These are phyloP conservation scores for Synanceia verrucosa DNA, from an alignment of 2,797 vertebrate genomes.

Conservation along the genomic window DNA sequence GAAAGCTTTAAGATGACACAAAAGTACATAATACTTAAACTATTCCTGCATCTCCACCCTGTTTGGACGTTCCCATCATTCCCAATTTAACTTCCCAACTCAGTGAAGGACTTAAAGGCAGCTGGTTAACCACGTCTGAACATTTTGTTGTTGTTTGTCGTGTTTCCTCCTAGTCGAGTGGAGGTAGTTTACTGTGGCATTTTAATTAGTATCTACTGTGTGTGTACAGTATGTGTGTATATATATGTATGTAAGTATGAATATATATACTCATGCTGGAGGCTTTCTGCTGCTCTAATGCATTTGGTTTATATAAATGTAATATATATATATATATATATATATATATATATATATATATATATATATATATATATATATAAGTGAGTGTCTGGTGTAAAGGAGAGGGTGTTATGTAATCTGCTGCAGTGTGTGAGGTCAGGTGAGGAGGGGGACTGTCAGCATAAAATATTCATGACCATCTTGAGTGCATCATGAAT, in stretches of 20 bases:
- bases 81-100: neutral
- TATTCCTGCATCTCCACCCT: neutral
- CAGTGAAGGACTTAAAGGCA: neutral
- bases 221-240: too few relatives aligned
- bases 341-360: too few relatives aligned
- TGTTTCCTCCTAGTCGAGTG: too few relatives aligned
- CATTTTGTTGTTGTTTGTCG: slow-evolving; percentile 1
- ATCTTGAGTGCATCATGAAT: slow-evolving; percentile 64
- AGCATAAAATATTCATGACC: slow-evolving; percentile 60
- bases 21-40: too few relatives aligned
- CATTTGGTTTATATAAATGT: too few relatives aligned
- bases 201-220: too few relatives aligned
- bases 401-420: slow-evolving; percentile 57
- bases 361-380: neutral
- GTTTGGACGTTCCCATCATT: neutral
- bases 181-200: too few relatives aligned
- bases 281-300: too few relatives aligned
- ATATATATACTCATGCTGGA: too few relatives aligned
- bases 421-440: slow-evolving; percentile 57
- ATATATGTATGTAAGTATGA: too few relatives aligned
- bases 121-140: neutral
- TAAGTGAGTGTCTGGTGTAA: neutral
- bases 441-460: slow-evolving; percentile 38
- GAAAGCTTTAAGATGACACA: too few relatives aligned
- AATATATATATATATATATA: too few relatives aligned